Base-by-base conservation (phyloP, 2,113 vertebrate genomes). In the Dryoscopus gambensis region DNA sequence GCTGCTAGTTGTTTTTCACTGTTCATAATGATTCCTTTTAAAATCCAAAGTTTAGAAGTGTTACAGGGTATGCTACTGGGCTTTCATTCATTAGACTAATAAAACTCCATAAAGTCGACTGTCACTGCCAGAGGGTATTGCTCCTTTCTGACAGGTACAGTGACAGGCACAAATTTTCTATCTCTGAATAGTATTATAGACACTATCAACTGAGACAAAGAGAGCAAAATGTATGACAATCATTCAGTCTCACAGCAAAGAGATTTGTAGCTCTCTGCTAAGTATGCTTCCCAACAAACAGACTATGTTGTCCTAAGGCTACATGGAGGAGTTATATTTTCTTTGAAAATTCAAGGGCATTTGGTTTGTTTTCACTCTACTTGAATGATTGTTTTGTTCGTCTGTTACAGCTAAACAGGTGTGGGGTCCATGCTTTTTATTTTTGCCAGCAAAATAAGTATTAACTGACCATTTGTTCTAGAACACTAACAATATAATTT, bases 41-140 rank as follows among this genome's bases (percentile, higher is more conserved):
- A 98, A 98, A 97, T 94, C 97, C 95, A 97, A 98, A 97, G 96
- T 97, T 97, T 97, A 97, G 97, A 98, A 97, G 94, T 96, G 97
- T 98, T 97, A 95, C 95, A 96, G 96, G 96, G 97, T 91, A 88
- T 87, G 98, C 98, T 98, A 98, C 98, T 89, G 98, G 98, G 97
- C 97, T 97, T 97, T 98, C 98, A 98, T 98, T 98, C 98, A 97
- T 98, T 98, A 98, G 97, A 98, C 97, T 97, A 98, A 98, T 98
- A 98, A 98, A 98, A 98, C 98, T 97, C 97, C 95, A 97, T 97
- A 97, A 98, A 98, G 95, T 87, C 97, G 98, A 97, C 97, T 95
- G 95, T 88, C 6, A 64, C 97, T 97, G 95, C 97, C 95, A 91
- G 96, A 97, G 97, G 97, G 97, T 91, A 95, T 95, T 97, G 95